Percentiles rank a stretch among this genome's conserved stretches.
Conservation (phyloP, 2,888 invertebrate genomes). For the Caradrina kadenii region DNA sequence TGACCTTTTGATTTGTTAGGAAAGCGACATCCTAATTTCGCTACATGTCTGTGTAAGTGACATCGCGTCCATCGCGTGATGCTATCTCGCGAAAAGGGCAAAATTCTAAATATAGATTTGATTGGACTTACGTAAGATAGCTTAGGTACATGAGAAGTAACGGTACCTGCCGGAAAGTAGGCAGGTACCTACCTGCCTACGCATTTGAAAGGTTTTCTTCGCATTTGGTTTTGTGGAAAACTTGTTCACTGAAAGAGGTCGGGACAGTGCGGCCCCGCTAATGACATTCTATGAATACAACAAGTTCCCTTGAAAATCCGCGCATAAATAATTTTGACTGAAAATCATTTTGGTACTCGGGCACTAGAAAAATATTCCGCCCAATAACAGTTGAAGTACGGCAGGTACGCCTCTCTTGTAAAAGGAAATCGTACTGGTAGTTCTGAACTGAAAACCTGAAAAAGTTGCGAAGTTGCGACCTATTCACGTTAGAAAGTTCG, state of each 20-base stretch:
- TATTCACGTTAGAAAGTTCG: slow-evolving; percentile 38
- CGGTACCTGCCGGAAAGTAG: slow-evolving; percentile 1
- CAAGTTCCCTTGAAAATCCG: slow-evolving; percentile 26
- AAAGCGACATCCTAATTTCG: slow-evolving; percentile 34
- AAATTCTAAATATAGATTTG: slow-evolving; percentile 43
- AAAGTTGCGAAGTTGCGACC: slow-evolving; percentile 22
- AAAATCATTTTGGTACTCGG: slow-evolving; percentile 24
- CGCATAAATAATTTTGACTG: slow-evolving; percentile 36
- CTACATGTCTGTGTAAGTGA: slow-evolving; percentile 40
- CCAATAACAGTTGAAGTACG: slow-evolving; percentile 1
- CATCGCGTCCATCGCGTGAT: slow-evolving; percentile 58
- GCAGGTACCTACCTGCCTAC: slow-evolving; percentile 16
- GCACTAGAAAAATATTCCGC: slow-evolving; percentile 6
- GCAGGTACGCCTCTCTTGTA: slow-evolving; percentile 1
- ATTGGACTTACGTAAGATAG: slow-evolving; percentile 34
- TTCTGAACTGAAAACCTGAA: slow-evolving; percentile 17
- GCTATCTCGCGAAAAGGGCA: slow-evolving; percentile 34
- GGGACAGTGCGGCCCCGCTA: slow-evolving; percentile 27
- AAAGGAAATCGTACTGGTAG: slow-evolving; percentile 18
- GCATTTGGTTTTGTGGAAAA: slow-evolving; percentile 38
- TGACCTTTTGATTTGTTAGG: slow-evolving; percentile 21
- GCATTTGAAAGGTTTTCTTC: slow-evolving; percentile 30
- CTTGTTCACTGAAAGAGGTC: slow-evolving; percentile 21
- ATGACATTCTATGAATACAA: slow-evolving; percentile 54
- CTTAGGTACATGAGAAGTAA: slow-evolving; percentile 36